Evolutionary conservation across 2,797 vertebrate species (phyloP), one percentile per base, ranked within the genome.

Genomic region (Tachyglossus aculeatus): DNA sequence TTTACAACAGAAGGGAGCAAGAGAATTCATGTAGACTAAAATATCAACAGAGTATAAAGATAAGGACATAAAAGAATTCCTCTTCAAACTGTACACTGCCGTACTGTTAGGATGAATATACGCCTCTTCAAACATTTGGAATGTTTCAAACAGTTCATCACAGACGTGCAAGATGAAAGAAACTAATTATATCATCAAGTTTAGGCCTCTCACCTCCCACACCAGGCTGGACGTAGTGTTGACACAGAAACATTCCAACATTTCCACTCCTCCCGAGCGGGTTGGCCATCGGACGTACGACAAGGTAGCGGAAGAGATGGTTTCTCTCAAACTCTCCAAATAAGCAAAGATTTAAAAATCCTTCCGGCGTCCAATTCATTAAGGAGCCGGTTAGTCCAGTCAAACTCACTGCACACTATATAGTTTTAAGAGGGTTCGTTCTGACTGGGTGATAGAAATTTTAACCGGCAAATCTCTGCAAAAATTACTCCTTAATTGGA

Each of bases 401-500:
- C 53, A 71, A 74, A 72, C 84, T 50, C 13, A 19, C 36, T 69
- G 78, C 83, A 60, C 55, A 66, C 12, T 59, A 72, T 86, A 71
- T 82, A 13, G 77, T 85, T 76, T 87, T 74, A 51, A 68, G 71
- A 78, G 15, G 18, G 43, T 59, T 53, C 54, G 31, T 44, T 87
- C 71, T 69, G 79, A 61, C 57, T 80, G 25, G 67, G 31, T 72
- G 59, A 33, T 50, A 77, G 58, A 80, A 85, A 82, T 88, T 86
- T 82, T 62, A 74, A 34, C 19, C 47, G 64, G 41, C 58, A 62
- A 80, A 85, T 60, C 78, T 50, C 45, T 40, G 63, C 59, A 73
- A 88, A 85, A 89, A 83, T 77, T 88, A 74, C 71, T 84, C 56
- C 47, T 60, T 88, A 88, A 90, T 83, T 86, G 72, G 66, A 80